These are phyloP conservation scores for Hemithea aestivaria DNA, from an alignment of 2,888 invertebrate genomes.

Conservation along the genomic window DNA sequence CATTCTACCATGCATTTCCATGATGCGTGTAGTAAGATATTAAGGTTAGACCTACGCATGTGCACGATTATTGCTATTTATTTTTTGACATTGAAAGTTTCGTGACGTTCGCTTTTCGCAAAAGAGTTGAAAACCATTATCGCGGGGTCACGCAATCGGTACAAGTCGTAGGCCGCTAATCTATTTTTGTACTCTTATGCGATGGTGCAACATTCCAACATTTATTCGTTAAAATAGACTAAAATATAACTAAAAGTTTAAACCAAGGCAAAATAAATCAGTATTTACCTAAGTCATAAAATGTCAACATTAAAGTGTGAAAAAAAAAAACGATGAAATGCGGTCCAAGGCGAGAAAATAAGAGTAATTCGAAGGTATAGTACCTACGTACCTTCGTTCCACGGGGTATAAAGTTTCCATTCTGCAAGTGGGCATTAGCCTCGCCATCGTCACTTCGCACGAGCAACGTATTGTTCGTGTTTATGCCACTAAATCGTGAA, in stretches of 20 bases:
- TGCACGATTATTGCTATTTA: slow-evolving; percentile 9
- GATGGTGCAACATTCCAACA: slow-evolving; percentile 14
- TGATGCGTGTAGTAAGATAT: too few species aligned
- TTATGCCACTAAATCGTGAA: slow-evolving; percentile 17
- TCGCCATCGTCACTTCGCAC: slow-evolving; percentile 27
- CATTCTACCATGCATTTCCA: too few species aligned
- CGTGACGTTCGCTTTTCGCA: slow-evolving; percentile 34
- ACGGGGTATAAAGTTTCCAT: slow-evolving; percentile 46
- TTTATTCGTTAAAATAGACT: background rate
- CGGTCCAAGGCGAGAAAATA: slow-evolving; percentile 46
- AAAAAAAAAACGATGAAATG: slow-evolving; percentile 42
- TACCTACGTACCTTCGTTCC: slow-evolving; percentile 15
- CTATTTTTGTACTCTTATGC: slow-evolving; percentile 17
- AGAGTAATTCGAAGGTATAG: slow-evolving; percentile 46
- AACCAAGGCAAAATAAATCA: slow-evolving; percentile 37
- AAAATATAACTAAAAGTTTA: slow-evolving; percentile 26
- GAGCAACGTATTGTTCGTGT: slow-evolving; percentile 27
- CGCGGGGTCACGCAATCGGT: slow-evolving; percentile 30
- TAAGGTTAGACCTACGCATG: too few species aligned
- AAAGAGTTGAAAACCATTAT: slow-evolving; percentile 26
- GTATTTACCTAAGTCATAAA: slow-evolving; percentile 40
- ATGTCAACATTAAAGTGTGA: slow-evolving; percentile 42
- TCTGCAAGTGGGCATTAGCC: slow-evolving; percentile 45
- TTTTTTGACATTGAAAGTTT: slow-evolving; percentile 24
- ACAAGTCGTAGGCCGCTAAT: slow-evolving; percentile 21